phyloP scores from a whole-genome alignment of 2,113 vertebrate species.

The Oreochromis spilurus region DNA sequence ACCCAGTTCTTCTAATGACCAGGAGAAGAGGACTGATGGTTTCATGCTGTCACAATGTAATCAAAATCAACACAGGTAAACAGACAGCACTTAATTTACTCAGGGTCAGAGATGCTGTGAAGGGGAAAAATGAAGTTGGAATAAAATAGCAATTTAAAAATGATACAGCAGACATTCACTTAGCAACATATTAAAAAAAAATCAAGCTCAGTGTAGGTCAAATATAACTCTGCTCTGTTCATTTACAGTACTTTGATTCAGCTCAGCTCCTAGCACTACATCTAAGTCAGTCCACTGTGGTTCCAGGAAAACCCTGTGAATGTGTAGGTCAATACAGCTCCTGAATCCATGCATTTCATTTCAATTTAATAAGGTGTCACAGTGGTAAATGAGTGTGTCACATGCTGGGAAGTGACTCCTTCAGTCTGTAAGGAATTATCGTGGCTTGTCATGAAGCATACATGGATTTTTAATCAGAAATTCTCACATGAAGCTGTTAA shows the following conservation, averaged over 20 bases:
- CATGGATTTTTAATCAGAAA: not conserved
- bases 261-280: not conserved
- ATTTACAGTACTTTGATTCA: not conserved
- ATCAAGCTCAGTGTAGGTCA: not conserved
- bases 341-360: constrained; percentile 27
- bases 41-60: not conserved
- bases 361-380: constrained; percentile 40
- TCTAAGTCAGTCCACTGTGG: not conserved
- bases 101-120: not conserved
- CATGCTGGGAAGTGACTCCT: not conserved
- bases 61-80: not conserved
- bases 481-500: not conserved
- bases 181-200: not conserved
- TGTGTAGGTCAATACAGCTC: constrained; percentile 1
- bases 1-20: not conserved
- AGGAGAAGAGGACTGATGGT: not conserved
- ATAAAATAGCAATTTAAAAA: not conserved
- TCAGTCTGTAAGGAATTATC: not conserved
- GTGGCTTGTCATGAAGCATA: not conserved
- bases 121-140: not conserved
- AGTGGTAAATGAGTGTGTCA: constrained; percentile 10
- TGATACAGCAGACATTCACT: not conserved
- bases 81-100: not conserved
- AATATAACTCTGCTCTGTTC: not conserved
- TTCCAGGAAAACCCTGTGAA: not conserved